Evolutionary conservation across 1,140 invertebrate species (phyloP), one percentile per base, ranked within the genome.

Genomic region (Tetragnatha versicolor): DNA sequence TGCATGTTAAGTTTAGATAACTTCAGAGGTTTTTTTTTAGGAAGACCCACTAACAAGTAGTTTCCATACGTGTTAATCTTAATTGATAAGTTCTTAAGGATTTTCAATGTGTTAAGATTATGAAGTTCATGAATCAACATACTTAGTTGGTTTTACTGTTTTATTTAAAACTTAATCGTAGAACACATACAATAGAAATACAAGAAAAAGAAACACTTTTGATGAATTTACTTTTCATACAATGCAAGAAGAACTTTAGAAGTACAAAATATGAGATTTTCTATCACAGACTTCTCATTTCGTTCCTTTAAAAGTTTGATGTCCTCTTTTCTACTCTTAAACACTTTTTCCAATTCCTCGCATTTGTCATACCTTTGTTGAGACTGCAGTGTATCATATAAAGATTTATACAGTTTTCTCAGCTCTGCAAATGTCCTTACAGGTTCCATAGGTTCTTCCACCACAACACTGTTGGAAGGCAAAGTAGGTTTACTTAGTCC

Each of bases 341-440:
- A 73, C 7, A 31, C 20, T n/a, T 73, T 73, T 20, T 60, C 45
- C 2, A 73, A 14, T 31, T 60, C 33, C n/a, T 31, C 35, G 22
- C 51, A 73, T 45, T 60, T 73, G 1, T 73, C 39, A 42, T 58
- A 60, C n/a, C 42, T 22, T 33, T 58, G 37, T 12, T 51, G n/a
- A 14, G 33, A 17, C 6, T 60, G 35, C 14, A 73, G 22, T 45
- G 17, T 39, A 10, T 31, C 3, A 60, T 60, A 73, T 9, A 73
- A 55, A n/a, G 5, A 22, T 3, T 60, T 20, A 60, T 73, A 60
- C 17, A 73, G 35, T 42, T n/a, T 17, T 6, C 20, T 73, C n/a
- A 73, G 17, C 5, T 42, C 37, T 42, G 27, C 33, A n/a, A 60
- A 42, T 31, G 7, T 73, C 22, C 22, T 61, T 1, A 45, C 53